Percentiles rank a stretch among this genome's conserved stretches.
phyloP scores from a whole-genome alignment of 1,140 invertebrate species.

The Bombus pyrosoma region DNA sequence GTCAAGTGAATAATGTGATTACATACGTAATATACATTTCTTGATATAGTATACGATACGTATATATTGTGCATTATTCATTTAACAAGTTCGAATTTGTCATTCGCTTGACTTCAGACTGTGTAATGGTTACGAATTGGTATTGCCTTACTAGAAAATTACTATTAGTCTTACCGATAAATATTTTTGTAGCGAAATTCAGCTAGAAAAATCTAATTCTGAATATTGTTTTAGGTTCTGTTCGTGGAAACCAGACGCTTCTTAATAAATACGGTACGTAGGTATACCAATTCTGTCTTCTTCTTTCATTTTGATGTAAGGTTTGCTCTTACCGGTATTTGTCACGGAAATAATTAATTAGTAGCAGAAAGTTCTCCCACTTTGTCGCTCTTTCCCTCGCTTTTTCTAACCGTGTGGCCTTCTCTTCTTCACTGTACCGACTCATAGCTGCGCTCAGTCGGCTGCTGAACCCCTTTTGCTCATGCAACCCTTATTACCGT shows the following conservation, averaged over 20 bases:
- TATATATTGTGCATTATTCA: too few species aligned
- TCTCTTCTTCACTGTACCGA: neutral
- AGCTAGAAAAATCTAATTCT: neutral
- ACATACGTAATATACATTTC: neutral
- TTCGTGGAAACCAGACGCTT: too few species aligned
- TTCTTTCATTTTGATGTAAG: slow-evolving; percentile 38
- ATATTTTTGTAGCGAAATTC: neutral
- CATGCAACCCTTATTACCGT: slow-evolving; percentile 68
- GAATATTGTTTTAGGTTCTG: neutral
- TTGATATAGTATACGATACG: neutral
- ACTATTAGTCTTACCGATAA: neutral
- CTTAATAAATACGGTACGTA: slow-evolving; percentile 14
- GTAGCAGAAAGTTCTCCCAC: slow-evolving; percentile 53
- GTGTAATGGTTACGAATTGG: neutral
- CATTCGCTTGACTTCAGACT: neutral
- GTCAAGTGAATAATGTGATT: neutral
- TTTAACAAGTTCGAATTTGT: neutral
- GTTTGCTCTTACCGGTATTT: slow-evolving; percentile 60
- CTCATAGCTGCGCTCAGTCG: slow-evolving; percentile 56
- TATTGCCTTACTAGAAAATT: neutral
- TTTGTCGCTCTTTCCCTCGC: slow-evolving; percentile 6
- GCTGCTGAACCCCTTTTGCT: slow-evolving; percentile 50
- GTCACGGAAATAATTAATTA: slow-evolving; percentile 74
- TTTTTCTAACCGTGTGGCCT: slow-evolving; percentile 10
- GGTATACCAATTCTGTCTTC: neutral